These are phyloP conservation scores for Lingula anatina DNA, from an alignment of 2,888 invertebrate genomes.

Conservation along the genomic window DNA sequence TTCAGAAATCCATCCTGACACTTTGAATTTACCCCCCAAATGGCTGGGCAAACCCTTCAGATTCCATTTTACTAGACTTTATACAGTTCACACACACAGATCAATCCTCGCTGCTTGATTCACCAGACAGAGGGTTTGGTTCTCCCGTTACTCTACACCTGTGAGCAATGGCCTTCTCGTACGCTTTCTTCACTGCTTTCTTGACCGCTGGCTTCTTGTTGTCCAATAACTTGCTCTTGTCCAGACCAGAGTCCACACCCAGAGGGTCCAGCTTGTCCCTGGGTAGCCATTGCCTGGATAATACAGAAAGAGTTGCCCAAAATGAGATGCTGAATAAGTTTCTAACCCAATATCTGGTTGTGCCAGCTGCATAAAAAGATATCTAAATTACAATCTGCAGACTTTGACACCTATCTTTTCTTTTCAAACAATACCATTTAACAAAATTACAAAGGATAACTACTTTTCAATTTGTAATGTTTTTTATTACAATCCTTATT, in stretches of 20 bases:
- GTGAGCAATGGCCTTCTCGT: constrained; percentile 86
- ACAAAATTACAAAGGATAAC: too few species aligned
- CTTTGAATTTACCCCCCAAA: neutral
- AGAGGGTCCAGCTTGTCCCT: constrained; percentile 84
- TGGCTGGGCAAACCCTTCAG: neutral
- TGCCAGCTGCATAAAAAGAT: too few species aligned
- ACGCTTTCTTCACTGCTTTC: constrained; percentile 90
- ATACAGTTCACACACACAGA: neutral
- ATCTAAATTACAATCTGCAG: too few species aligned
- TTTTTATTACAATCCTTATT: too few species aligned
- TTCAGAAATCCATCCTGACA: neutral
- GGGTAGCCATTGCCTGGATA: constrained; percentile 83
- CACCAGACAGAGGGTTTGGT: constrained; percentile 41
- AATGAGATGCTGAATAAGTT: too few species aligned
- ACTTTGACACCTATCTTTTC: too few species aligned
- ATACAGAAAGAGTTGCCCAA: too few species aligned
- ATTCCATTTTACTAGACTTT: neutral
- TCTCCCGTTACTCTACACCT: constrained; percentile 54
- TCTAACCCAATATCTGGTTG: too few species aligned
- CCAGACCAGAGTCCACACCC: constrained; percentile 66
- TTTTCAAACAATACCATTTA: too few species aligned
- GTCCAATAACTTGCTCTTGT: constrained; percentile 74
- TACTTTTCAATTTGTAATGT: too few species aligned
- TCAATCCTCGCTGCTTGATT: constrained; percentile 35
- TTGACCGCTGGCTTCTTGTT: constrained; percentile 86